phyloP scores from a whole-genome alignment of 1,140 invertebrate genomes.

The Psix sp. region DNA sequence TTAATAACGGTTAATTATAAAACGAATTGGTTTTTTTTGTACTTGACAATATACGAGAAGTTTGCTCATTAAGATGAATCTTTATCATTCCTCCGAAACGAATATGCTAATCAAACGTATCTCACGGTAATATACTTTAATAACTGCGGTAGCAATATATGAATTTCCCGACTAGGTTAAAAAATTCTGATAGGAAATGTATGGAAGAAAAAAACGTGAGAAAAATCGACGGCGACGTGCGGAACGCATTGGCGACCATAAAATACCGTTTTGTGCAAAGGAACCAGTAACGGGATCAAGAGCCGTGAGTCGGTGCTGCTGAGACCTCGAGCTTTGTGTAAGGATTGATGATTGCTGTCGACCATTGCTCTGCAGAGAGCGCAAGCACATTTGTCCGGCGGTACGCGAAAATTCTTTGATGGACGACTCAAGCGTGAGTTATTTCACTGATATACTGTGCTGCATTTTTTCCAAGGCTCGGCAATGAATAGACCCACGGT shows the following conservation, averaged over 20 bases:
- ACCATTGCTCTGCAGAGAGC: constrained; percentile 38
- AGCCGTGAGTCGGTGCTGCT: constrained; percentile 14
- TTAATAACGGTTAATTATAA: no score
- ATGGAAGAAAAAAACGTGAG: constrained; percentile 17
- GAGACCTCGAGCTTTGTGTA: constrained; percentile 21
- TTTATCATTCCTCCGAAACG: no score
- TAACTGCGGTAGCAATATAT: no score
- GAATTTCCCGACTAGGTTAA: no score
- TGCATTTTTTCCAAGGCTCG: neutral
- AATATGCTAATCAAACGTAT: no score
- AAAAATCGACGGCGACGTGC: constrained; percentile 30
- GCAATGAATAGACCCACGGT: no score
- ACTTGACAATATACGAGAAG: no score
- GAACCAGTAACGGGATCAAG: constrained; percentile 37
- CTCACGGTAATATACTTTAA: no score
- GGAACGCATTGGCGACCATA: constrained; percentile 22
- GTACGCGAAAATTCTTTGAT: constrained; percentile 20
- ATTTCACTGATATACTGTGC: constrained; percentile 26
- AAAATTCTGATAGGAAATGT: constrained; percentile 30
- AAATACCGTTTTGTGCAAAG: constrained; percentile 39
- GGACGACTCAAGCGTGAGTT: constrained; percentile 25
- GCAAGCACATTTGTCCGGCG: constrained; percentile 34
- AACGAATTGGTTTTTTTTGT: no score
- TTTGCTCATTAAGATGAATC: no score
- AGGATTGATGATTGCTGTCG: constrained; percentile 35